Conservation (phyloP, 2,113 vertebrate species). For the Xiphophorus maculatus region DNA sequence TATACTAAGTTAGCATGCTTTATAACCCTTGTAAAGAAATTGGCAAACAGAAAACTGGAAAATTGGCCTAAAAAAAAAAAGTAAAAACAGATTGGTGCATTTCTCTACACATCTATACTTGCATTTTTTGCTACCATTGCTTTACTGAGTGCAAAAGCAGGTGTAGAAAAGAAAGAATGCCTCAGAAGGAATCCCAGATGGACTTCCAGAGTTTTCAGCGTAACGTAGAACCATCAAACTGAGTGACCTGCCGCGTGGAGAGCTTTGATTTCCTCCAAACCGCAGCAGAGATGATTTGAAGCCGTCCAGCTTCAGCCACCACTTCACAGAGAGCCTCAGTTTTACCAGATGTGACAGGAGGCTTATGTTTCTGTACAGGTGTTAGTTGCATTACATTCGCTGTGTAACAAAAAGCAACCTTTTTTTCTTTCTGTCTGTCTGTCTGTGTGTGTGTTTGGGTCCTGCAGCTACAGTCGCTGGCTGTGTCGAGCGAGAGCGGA, state of each 20-base stretch:
- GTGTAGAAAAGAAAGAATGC: neutral
- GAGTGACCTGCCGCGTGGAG: neutral
- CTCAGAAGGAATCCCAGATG: neutral
- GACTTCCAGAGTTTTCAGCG: neutral
- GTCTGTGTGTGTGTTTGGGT: constrained; percentile 25
- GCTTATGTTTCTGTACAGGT: neutral
- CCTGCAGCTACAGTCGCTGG: constrained; percentile 93
- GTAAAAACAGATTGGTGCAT: too few species aligned
- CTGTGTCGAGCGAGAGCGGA: constrained; percentile 94
- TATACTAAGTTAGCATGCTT: too few species aligned
- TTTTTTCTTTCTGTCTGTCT: neutral
- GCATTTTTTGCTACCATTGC: neutral
- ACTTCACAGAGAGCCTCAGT: neutral
- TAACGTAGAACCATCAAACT: neutral
- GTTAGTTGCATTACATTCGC: neutral
- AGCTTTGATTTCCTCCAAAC: neutral
- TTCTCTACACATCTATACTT: too few species aligned
- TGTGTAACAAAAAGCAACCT: neutral
- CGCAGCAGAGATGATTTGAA: neutral
- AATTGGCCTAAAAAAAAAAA: too few species aligned
- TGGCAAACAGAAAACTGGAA: too few species aligned
- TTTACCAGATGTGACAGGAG: neutral
- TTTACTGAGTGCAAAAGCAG: neutral
- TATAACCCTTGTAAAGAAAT: too few species aligned
- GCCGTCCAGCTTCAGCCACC: neutral